A percentile compares a stretch with the other conserved stretches of the same genome.
phyloP scores from a whole-genome alignment of 2,888 invertebrate genomes.

The Chydorus sphaericus region DNA sequence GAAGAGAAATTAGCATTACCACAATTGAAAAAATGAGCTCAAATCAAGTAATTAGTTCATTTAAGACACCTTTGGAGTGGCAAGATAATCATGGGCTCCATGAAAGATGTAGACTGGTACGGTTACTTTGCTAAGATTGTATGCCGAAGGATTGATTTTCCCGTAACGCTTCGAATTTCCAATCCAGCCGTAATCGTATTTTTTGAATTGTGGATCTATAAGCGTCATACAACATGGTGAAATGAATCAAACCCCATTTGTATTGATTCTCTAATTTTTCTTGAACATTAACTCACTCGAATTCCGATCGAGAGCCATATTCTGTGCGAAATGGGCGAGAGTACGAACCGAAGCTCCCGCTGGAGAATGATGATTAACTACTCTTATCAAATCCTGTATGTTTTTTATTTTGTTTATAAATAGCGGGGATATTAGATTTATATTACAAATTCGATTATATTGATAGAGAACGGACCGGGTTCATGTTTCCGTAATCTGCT shows the following conservation, averaged over 20 bases:
- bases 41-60: too few relatives aligned
- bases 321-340: conserved; percentile 25
- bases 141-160: conserved; percentile 16
- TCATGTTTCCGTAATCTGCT: too few relatives aligned
- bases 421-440: too few relatives aligned
- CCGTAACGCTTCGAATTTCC: conserved; percentile 18
- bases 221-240: too few relatives aligned
- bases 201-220: neutral
- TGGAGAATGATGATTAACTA: conserved; percentile 25
- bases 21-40: too few relatives aligned
- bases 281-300: too few relatives aligned
- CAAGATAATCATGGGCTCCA: neutral
- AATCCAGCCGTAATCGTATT: conserved; percentile 16
- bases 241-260: neutral
- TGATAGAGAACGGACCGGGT: too few relatives aligned
- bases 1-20: neutral
- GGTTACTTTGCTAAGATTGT: conserved; percentile 18
- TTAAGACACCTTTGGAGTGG: neutral
- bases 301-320: conserved; percentile 4
- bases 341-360: conserved; percentile 26
- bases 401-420: too few relatives aligned
- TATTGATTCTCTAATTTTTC: too few relatives aligned
- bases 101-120: conserved; percentile 1
- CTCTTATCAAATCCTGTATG: conserved; percentile 25
- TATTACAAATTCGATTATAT: too few relatives aligned